A percentile compares a stretch with the other conserved stretches of the same genome.
These are phyloP conservation scores for Tanytarsus gracilentus DNA, from an alignment of 2,888 invertebrate genomes.

Conservation along the genomic window DNA sequence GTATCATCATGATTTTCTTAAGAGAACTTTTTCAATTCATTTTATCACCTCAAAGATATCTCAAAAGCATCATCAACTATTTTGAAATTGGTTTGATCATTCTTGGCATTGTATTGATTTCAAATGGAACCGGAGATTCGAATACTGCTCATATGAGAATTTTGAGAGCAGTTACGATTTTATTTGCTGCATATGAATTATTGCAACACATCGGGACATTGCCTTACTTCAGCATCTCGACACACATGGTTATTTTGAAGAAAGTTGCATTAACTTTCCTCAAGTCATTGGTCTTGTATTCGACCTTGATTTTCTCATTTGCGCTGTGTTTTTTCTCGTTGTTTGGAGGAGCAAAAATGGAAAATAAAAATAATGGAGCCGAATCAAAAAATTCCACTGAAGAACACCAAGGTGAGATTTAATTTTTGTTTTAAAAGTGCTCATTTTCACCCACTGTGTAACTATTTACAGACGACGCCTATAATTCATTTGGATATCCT, in stretches of 20 bases:
- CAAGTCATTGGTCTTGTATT: constrained; percentile 69
- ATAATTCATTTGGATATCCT: constrained; percentile 61
- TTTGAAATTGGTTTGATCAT: constrained; percentile 18
- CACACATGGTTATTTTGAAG: constrained; percentile 73
- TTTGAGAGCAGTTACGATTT: constrained; percentile 61
- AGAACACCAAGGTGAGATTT: constrained; percentile 46
- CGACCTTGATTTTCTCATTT: constrained; percentile 71
- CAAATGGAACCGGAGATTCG: constrained; percentile 46
- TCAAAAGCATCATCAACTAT: constrained; percentile 9
- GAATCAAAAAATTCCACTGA: constrained; percentile 32
- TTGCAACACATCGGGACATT: constrained; percentile 70
- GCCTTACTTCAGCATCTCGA: constrained; percentile 58
- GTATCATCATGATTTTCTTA: constrained; percentile 49
- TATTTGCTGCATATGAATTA: constrained; percentile 67
- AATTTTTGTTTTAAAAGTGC: too few species aligned
- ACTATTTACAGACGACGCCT: too few species aligned
- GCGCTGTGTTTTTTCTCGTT: constrained; percentile 71
- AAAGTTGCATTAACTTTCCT: constrained; percentile 73
- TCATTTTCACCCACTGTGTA: too few species aligned
- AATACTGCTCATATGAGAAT: constrained; percentile 50
- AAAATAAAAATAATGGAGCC: constrained; percentile 13
- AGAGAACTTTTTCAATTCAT: constrained; percentile 64
- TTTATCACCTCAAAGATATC: constrained; percentile 38
- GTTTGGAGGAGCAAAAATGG: constrained; percentile 48
- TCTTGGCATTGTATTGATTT: constrained; percentile 33